Conservation (phyloP, 2,797 vertebrate species). For the Halcyon chelicuti region DNA sequence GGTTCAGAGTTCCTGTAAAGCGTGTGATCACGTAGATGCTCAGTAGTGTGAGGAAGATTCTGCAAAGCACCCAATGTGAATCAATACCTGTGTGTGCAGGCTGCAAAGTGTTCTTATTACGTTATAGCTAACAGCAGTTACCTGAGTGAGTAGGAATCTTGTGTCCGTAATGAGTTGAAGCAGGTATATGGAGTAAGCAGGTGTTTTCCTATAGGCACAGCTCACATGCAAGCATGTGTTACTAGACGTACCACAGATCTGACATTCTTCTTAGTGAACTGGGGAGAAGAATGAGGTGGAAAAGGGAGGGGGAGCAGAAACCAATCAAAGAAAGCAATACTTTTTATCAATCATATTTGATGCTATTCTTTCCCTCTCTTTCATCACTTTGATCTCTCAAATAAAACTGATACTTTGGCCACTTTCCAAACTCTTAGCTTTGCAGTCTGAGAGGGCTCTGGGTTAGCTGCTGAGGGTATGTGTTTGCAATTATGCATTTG, state of each 20-base stretch:
- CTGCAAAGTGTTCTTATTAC: neutral
- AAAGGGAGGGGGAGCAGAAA: conserved; percentile 59
- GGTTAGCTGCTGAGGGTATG: conserved; percentile 73
- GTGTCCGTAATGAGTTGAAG: neutral
- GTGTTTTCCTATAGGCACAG: conserved; percentile 70
- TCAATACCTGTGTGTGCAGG: neutral
- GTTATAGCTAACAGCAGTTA: neutral
- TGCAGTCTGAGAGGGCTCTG: conserved; percentile 66
- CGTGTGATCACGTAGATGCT: neutral
- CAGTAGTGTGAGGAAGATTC: neutral
- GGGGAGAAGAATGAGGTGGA: conserved; percentile 64
- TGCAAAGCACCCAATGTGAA: neutral
- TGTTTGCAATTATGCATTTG: conserved; percentile 77
- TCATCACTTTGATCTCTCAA: conserved; percentile 75
- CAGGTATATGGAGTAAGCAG: conserved; percentile 65
- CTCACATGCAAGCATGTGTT: conserved; percentile 68
- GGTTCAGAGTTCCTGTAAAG: neutral
- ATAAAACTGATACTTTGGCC: conserved; percentile 77
- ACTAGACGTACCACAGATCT: conserved; percentile 63
- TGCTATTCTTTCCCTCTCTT: conserved; percentile 68
- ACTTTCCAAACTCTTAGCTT: conserved; percentile 64
- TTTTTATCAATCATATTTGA: conserved; percentile 79
- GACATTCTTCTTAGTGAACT: conserved; percentile 46
- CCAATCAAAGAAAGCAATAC: conserved; percentile 71
- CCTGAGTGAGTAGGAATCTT: neutral